Base-by-base conservation (phyloP, 1,140 invertebrate species). In the Leucophenga varia region DNA sequence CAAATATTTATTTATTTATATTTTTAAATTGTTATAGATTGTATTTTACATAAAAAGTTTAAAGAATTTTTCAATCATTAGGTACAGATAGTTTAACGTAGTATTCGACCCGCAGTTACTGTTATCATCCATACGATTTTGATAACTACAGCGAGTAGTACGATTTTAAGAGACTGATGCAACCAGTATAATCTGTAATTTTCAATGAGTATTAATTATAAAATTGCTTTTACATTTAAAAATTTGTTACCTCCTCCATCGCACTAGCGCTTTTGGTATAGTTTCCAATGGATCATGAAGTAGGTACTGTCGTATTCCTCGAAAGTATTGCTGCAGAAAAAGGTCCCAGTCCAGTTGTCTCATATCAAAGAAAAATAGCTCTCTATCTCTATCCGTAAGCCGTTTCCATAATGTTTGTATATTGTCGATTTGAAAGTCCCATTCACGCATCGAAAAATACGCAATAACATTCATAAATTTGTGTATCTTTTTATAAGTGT, bases 401-500 rank as follows among this genome's bases (percentile, higher is more conserved):
- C 75, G 68, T 1, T 74, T 48, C 76, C 81, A 82, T 19, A 92
- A 61, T 13, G 59, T 64, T 38, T 79, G 61, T 0, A 88, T 74
- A 68, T 87, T 85, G 19, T 81, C 65, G 50, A 86, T 86, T 16
- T 80, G 76, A 70, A 90, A 92, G 2, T 77, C 67, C 83, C 90
- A 92, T 56, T 87, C 81, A 25, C 78, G 70, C 2, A 80, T 83
- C 16, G 81, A 84, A 73, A 94, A 94, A 57, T 86, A 87, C 10
- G 85, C 80, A 13, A 93, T 76, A 0, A 86, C 83, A 2, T 79
- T 73, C 0, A 83, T 78, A 32, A 91, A 88, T 64, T 85, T 86
- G 55, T 88, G 82, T 25, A 94, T 81, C 71, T 88, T 90, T 37
- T 80, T 79, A 63, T 92, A 90, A 14, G 86, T 79, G 52, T 84